Conservation (phyloP, 2,113 vertebrate species). For the Elachura formosa region DNA sequence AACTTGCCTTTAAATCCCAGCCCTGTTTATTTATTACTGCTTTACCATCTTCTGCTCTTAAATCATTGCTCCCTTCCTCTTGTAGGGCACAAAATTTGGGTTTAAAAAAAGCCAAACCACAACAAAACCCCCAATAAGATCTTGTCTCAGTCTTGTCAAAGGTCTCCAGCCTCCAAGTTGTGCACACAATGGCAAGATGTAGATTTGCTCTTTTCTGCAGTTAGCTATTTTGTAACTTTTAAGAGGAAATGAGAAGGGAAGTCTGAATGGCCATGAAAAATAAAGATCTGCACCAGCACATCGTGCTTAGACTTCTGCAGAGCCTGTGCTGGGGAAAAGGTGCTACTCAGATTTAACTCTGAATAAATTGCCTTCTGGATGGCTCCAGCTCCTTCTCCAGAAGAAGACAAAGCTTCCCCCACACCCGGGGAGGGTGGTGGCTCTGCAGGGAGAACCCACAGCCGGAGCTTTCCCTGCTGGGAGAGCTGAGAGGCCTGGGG, state of each 20-base stretch:
- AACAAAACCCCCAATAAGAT: not conserved
- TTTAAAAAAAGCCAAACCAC: not conserved
- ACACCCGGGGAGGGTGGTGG: not conserved
- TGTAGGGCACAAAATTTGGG: not conserved
- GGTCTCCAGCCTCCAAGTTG: not conserved
- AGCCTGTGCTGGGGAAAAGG: not conserved
- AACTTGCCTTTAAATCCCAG: not conserved
- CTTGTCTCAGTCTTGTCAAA: not conserved
- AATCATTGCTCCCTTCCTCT: not conserved
- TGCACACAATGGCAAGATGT: not conserved
- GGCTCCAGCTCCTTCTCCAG: not conserved
- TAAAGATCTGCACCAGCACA: not conserved
- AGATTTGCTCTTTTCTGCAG: not conserved
- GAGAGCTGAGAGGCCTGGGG: not conserved
- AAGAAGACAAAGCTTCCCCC: not conserved
- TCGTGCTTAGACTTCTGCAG: not conserved
- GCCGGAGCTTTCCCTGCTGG: accelerated
- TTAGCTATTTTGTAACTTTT: not conserved
- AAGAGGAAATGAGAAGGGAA: not conserved
- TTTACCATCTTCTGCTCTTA: not conserved
- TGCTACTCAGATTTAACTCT: not conserved
- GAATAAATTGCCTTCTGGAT: not conserved
- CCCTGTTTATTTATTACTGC: not conserved
- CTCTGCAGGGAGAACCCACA: not conserved
- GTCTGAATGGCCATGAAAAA: not conserved